Evolutionary conservation across 2,888 invertebrate species (phyloP).

Genomic region (Coleophora flavipennella): DNA sequence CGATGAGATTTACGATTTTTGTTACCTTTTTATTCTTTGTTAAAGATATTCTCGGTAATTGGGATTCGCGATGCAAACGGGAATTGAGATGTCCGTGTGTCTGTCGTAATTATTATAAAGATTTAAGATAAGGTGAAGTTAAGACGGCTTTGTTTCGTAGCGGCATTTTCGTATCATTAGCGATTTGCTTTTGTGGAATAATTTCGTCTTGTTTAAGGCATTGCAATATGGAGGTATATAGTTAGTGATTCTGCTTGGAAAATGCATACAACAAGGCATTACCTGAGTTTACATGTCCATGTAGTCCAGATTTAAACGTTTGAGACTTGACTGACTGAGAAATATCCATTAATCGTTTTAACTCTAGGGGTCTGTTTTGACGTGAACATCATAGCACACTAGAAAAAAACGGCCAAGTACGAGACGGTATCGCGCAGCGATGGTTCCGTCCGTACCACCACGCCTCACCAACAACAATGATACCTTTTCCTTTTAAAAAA

Average conservation of each 20-base stretch:
- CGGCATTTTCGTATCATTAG: neutral
- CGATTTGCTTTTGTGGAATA: constrained; percentile 1
- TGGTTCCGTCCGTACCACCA: too few species aligned
- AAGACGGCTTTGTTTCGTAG: constrained; percentile 35
- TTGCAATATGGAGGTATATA: neutral
- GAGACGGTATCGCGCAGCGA: too few species aligned
- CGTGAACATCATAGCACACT: too few species aligned
- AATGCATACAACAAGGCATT: neutral
- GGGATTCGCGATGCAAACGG: constrained; percentile 36
- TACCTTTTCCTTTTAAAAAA: too few species aligned
- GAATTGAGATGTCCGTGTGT: constrained; percentile 60
- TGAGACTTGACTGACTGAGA: too few species aligned
- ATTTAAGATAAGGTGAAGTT: constrained; percentile 49
- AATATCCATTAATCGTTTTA: too few species aligned
- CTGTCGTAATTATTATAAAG: constrained; percentile 67
- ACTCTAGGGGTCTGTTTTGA: too few species aligned
- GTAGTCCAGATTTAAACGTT: too few species aligned
- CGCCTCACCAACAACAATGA: too few species aligned
- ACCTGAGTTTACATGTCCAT: too few species aligned
- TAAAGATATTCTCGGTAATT: constrained; percentile 59
- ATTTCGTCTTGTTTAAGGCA: neutral
- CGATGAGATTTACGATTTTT: constrained; percentile 31
- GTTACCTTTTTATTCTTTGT: constrained; percentile 22
- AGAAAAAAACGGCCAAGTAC: too few species aligned
- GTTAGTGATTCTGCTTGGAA: neutral